A percentile compares a stretch with the other conserved stretches of the same genome.
Conservation (phyloP, 37 sponge, comb jelly and placozoan genomes). For the Lycopodina hypogea region DNA sequence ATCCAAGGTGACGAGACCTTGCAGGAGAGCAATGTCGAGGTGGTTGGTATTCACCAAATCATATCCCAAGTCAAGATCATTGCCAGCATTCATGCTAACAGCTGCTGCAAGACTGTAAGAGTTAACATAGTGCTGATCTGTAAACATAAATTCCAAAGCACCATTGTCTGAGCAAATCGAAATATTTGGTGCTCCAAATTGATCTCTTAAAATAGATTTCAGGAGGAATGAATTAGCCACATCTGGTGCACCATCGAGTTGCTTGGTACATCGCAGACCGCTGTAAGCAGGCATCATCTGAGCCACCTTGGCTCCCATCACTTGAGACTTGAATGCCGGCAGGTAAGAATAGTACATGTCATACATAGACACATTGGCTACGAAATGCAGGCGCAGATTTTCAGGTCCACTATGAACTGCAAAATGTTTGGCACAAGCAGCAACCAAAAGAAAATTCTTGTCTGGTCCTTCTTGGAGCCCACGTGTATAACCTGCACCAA, state of each 20-base stretch:
- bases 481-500: constrained; percentile 53
- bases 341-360: constrained; percentile 74
- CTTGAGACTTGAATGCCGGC: constrained; percentile 74
- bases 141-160: constrained; percentile 32
- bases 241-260: constrained; percentile 69
- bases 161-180: constrained; percentile 68
- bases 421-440: constrained; percentile 74
- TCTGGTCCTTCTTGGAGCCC: constrained; percentile 65
- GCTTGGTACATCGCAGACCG: constrained; percentile 27
- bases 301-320: constrained; percentile 53
- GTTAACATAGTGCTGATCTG: constrained; percentile 47
- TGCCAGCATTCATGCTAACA: constrained; percentile 69
- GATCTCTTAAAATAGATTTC: constrained; percentile 46
- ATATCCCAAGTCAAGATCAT: constrained; percentile 67
- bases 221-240: constrained; percentile 68
- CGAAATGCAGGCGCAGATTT: constrained; percentile 23
- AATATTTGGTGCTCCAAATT: constrained; percentile 65
- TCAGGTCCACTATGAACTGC: constrained; percentile 79
- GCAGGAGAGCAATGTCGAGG: constrained; percentile 30
- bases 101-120: constrained; percentile 47
- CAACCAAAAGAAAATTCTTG: constrained; percentile 54
- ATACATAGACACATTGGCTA: constrained; percentile 53
- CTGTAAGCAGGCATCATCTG: constrained; percentile 83
- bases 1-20: constrained; percentile 14
- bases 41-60: constrained; percentile 47